These are phyloP conservation scores for Loxodonta africana DNA, from an alignment of 2,113 vertebrate species.

Conservation along the genomic window DNA sequence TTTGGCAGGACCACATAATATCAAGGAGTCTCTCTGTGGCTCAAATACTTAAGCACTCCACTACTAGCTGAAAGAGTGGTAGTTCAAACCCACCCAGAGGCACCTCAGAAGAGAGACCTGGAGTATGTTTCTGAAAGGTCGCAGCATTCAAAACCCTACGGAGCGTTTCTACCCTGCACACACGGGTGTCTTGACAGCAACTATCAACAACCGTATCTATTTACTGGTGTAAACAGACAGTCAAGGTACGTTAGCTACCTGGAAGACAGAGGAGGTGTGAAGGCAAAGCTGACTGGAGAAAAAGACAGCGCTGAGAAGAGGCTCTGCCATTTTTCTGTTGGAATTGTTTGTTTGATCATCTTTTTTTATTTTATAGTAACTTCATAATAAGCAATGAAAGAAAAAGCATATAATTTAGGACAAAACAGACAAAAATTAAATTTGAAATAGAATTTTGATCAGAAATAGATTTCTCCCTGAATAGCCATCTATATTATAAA, in stretches of 20 bases:
- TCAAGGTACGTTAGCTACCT: not conserved
- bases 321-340: not conserved
- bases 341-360: not conserved
- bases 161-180: not conserved
- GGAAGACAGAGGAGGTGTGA: not conserved
- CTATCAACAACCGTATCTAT: not conserved
- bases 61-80: not conserved
- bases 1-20: not conserved
- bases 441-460: slow-evolving; percentile 32
- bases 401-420: not conserved
- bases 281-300: not conserved
- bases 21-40: not conserved
- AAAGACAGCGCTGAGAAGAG: not conserved
- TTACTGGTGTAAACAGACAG: not conserved
- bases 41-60: not conserved
- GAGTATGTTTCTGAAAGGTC: not conserved
- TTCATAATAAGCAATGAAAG: not conserved
- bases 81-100: not conserved
- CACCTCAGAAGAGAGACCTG: not conserved
- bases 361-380: slow-evolving; percentile 7
- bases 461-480: not conserved
- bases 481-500: not conserved
- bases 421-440: not conserved
- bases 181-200: not conserved
- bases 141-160: not conserved